Percentiles rank a stretch among this genome's conserved stretches.
These are phyloP conservation scores for Alosa alosa DNA, from an alignment of 2,113 vertebrate genomes.

Conservation along the genomic window DNA sequence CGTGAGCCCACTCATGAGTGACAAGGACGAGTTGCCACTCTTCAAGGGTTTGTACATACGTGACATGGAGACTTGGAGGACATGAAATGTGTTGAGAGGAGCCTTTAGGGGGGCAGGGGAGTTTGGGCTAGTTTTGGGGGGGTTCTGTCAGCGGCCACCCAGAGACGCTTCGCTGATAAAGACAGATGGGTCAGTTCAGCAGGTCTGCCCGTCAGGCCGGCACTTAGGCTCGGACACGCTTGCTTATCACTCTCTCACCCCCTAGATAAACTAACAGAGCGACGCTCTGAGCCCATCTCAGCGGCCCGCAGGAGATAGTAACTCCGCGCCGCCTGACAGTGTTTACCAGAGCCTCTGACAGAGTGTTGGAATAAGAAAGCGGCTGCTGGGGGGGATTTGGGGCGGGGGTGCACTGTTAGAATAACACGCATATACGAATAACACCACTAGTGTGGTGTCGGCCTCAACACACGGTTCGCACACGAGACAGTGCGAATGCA, in stretches of 20 bases:
- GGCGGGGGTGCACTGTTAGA: conserved; percentile 51
- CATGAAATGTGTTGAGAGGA: not conserved
- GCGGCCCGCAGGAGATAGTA: conserved; percentile 59
- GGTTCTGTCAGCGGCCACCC: not conserved
- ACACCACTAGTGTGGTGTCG: conserved; percentile 48
- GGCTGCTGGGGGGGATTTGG: conserved; percentile 52
- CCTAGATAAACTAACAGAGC: conserved; percentile 89
- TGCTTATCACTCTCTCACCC: conserved; percentile 76
- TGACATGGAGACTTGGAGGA: not conserved
- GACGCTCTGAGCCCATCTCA: conserved; percentile 35
- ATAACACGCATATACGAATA: conserved; percentile 58
- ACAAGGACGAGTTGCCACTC: not conserved
- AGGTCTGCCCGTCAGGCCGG: conserved; percentile 63
- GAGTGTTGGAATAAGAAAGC: conserved; percentile 63
- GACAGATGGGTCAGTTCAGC: conserved; percentile 63
- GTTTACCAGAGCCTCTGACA: conserved; percentile 71
- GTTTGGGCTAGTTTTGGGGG: not conserved
- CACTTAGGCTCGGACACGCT: conserved; percentile 39
- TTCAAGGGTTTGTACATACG: not conserved
- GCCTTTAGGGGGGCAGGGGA: not conserved
- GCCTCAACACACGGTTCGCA: conserved; percentile 37
- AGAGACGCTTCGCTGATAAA: conserved; percentile 11
- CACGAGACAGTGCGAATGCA: not conserved
- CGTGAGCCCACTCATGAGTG: not conserved
- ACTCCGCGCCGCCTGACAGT: conserved; percentile 64